phyloP scores from a whole-genome alignment of 2,797 vertebrate species.

The Xiphophorus birchmanni region DNA sequence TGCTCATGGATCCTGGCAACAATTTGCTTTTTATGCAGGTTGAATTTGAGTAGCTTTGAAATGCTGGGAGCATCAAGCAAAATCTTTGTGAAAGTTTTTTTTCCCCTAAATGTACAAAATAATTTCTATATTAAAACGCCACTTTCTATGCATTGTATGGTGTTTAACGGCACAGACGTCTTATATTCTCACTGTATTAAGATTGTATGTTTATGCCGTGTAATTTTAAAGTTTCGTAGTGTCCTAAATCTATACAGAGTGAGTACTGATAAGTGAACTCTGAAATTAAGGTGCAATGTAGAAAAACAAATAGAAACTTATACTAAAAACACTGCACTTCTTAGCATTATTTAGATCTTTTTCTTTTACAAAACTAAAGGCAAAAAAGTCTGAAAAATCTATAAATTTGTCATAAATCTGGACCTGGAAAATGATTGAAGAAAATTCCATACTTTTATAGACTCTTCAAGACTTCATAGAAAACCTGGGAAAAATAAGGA shows the following conservation, averaged over 20 bases:
- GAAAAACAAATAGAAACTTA: not conserved
- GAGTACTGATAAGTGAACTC: not conserved
- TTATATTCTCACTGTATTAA: not conserved
- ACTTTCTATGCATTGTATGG: not conserved
- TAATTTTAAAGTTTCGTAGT: not conserved
- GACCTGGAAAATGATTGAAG: not conserved
- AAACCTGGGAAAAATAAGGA: not conserved
- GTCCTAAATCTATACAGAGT: not conserved
- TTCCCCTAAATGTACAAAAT: not conserved
- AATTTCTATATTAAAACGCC: not conserved
- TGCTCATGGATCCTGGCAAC: conserved; percentile 49
- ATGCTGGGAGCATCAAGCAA: conserved; percentile 1
- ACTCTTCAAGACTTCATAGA: not conserved
- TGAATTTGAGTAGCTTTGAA: conserved; percentile 30
- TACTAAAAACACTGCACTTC: not conserved
- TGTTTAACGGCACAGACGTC: not conserved
- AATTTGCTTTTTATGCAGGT: conserved; percentile 20
- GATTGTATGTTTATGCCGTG: not conserved
- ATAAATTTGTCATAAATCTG: not conserved
- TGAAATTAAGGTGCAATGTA: not conserved
- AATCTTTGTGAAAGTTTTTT: not conserved
- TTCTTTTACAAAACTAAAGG: not conserved
- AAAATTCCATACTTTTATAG: not conserved
- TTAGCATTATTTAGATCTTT: not conserved
- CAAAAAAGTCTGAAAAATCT: not conserved